These are phyloP conservation scores for Corvus hawaiiensis DNA, from an alignment of 2,113 vertebrate genomes.

Conservation along the genomic window DNA sequence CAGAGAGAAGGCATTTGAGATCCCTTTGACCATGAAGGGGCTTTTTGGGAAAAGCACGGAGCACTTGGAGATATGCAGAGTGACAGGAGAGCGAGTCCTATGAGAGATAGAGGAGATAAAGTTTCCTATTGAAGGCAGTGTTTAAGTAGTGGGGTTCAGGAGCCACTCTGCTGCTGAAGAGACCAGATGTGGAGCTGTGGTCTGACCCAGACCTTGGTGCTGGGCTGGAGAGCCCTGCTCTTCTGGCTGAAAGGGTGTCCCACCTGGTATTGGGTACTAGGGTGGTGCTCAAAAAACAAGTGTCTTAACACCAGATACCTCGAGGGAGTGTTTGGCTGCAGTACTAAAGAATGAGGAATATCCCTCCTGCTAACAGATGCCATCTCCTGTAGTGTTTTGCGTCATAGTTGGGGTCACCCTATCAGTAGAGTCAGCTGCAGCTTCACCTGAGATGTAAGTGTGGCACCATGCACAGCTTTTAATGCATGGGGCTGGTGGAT, in stretches of 20 bases:
- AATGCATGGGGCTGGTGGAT: background rate
- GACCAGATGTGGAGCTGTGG: background rate
- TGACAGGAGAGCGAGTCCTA: background rate
- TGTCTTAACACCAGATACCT: background rate
- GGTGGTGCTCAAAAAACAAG: background rate
- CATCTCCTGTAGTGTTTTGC: background rate
- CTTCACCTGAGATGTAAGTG: background rate
- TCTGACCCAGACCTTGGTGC: rapidly evolving
- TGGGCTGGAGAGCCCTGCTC: background rate
- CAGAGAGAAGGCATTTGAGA: background rate
- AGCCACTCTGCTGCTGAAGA: background rate
- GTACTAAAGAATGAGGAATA: background rate
- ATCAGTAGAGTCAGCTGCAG: background rate
- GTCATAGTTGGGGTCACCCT: background rate
- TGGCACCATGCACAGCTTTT: background rate
- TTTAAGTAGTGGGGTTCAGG: background rate
- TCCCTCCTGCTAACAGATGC: background rate
- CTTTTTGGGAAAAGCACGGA: background rate
- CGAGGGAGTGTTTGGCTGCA: background rate
- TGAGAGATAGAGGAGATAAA: background rate
- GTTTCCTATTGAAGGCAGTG: background rate
- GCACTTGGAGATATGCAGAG: background rate
- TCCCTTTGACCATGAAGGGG: background rate
- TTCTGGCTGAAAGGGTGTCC: background rate
- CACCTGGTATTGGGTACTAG: background rate